Evolutionary conservation across 2,888 invertebrate species (phyloP).

Genomic region (Ceraclea dissimilis): DNA sequence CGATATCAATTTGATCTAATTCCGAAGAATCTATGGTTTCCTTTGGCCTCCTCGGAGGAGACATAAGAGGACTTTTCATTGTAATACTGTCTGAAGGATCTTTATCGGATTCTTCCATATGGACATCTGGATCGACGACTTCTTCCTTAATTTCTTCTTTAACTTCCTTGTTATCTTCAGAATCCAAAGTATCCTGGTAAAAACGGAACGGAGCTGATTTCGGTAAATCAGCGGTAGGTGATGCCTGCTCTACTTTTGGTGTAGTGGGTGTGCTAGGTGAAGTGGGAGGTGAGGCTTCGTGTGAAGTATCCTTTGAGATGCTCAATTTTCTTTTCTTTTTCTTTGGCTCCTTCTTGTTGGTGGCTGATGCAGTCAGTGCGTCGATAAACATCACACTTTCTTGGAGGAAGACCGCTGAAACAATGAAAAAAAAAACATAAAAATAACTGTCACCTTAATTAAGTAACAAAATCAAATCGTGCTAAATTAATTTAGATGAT

Average conservation of each 20-base stretch:
- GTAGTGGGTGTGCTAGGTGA: conserved; percentile 39
- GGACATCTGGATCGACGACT: conserved; percentile 22
- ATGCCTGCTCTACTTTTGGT: no score
- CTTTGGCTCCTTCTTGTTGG: conserved; percentile 65
- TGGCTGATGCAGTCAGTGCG: conserved; percentile 71
- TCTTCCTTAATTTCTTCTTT: conserved; percentile 34
- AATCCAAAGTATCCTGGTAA: conserved; percentile 86
- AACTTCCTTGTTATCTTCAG: conserved; percentile 42
- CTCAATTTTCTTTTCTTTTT: conserved; percentile 72
- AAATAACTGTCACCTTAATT: no score
- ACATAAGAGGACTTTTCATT: conserved; percentile 21
- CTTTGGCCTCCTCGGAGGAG: conserved; percentile 9
- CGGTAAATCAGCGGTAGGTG: conserved; percentile 34
- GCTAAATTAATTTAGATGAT: no score
- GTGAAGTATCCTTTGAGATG: conserved; percentile 57
- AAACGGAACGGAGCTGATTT: conserved; percentile 60
- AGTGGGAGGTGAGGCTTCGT: conserved; percentile 45
- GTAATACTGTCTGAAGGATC: conserved; percentile 30
- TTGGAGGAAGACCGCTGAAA: conserved; percentile 64
- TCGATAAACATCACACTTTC: conserved; percentile 95
- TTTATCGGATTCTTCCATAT: background rate
- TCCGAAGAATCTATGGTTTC: background rate
- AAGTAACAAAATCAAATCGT: no score
- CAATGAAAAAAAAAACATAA: conserved; percentile 27
- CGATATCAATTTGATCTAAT: conserved; percentile 1